Percentiles rank a stretch among this genome's conserved stretches.
Evolutionary conservation across 2,888 invertebrate species (phyloP).

Genomic region (Hemaris fuciformis): DNA sequence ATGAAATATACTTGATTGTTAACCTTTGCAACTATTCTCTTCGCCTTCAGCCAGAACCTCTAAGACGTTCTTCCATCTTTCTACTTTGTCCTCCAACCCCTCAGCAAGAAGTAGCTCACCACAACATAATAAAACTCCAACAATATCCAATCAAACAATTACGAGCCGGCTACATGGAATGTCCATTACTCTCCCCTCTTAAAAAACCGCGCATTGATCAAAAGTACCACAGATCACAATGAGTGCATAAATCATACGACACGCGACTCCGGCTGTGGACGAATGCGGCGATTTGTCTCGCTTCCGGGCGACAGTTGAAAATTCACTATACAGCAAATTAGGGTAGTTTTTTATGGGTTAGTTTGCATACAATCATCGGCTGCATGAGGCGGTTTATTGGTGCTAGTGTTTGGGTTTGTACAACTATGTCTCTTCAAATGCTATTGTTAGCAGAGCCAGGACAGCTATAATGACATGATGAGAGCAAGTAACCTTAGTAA

Average conservation of each 20-base stretch:
- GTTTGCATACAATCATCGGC: not conserved
- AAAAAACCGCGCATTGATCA: conserved; percentile 32
- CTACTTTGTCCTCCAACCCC: not conserved
- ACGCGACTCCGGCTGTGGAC: conserved; percentile 67
- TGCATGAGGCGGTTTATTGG: not conserved
- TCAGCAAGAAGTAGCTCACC: not conserved
- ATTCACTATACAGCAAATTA: conserved; percentile 15
- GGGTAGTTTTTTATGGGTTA: not conserved
- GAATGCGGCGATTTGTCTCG: conserved; percentile 66
- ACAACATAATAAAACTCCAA: not conserved
- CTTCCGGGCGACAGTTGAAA: conserved; percentile 36
- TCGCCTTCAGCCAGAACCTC: too few species aligned
- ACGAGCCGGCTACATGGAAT: conserved; percentile 35
- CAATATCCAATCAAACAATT: conserved; percentile 26
- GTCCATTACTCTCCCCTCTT: conserved; percentile 33
- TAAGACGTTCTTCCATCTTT: too few species aligned
- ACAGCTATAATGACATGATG: too few species aligned
- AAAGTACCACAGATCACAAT: conserved; percentile 30
- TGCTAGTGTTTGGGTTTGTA: too few species aligned
- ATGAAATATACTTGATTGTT: too few species aligned
- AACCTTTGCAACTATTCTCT: too few species aligned
- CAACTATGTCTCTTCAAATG: too few species aligned
- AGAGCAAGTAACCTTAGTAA: too few species aligned
- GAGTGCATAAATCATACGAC: conserved; percentile 41
- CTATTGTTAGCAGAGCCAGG: too few species aligned